Percentiles rank a stretch among this genome's conserved stretches.
Evolutionary conservation across 2,797 vertebrate genomes (phyloP).

Genomic region (Chromis chromis): DNA sequence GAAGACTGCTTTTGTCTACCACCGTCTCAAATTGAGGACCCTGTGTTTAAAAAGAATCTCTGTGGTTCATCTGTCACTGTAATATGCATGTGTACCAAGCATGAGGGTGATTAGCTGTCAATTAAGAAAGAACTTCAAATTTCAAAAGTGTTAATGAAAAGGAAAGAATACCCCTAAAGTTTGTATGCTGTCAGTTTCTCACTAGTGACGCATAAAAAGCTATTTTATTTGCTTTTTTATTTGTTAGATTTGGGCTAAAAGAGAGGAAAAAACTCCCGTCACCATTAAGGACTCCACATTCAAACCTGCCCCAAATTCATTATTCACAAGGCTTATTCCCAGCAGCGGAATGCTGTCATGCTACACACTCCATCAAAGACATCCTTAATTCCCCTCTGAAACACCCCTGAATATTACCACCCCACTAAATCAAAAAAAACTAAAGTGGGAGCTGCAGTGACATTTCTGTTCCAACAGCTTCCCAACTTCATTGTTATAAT

Average conservation of each 20-base stretch:
- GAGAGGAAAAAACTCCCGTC: conserved; percentile 15
- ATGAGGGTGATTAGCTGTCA: not conserved
- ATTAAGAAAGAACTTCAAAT: no score
- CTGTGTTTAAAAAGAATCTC: not conserved
- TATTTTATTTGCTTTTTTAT: conserved; percentile 37
- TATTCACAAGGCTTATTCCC: conserved; percentile 65
- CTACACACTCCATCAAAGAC: conserved; percentile 63
- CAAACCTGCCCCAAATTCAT: conserved; percentile 66
- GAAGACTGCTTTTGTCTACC: not conserved
- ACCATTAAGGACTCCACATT: conserved; percentile 28
- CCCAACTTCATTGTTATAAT: conserved; percentile 62
- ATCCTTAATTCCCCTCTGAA: conserved; percentile 64
- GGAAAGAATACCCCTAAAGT: not conserved
- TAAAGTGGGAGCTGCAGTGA: conserved; percentile 28
- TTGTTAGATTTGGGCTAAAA: conserved; percentile 40
- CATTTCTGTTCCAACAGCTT: conserved; percentile 58
- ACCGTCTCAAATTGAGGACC: not conserved
- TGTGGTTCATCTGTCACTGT: not conserved
- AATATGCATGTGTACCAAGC: not conserved
- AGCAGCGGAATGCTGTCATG: conserved; percentile 55
- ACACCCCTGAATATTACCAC: conserved; percentile 65
- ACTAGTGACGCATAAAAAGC: conserved; percentile 17
- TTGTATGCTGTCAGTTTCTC: conserved; percentile 28
- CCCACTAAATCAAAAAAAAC: conserved; percentile 62
- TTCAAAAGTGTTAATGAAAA: not conserved